Percentiles rank a stretch among this genome's conserved stretches.
Evolutionary conservation across 2,797 vertebrate genomes (phyloP).

Genomic region (Rhadinocentrus ornatus): DNA sequence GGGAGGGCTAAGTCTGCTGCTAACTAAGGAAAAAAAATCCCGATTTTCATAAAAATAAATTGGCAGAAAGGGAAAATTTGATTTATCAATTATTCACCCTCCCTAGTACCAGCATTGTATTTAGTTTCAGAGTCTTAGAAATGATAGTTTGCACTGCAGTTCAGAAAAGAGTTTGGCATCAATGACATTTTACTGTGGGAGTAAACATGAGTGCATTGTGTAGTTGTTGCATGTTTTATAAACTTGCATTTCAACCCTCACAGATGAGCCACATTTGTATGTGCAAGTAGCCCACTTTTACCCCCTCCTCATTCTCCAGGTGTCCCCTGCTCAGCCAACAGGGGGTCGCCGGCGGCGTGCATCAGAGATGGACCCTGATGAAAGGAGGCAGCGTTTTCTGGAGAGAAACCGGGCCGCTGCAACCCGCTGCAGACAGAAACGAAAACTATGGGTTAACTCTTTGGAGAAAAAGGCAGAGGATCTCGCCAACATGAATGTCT

Average conservation of each 20-base stretch:
- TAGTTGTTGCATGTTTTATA: neutral
- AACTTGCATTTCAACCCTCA: neutral
- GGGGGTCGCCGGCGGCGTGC: constrained; percentile 90
- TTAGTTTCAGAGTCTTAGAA: neutral
- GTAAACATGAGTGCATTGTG: neutral
- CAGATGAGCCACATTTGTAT: constrained; percentile 11
- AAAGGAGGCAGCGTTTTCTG: constrained; percentile 92
- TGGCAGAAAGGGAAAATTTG: no score
- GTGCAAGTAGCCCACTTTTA: neutral
- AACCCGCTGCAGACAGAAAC: constrained; percentile 93
- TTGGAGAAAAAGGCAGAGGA: constrained; percentile 97
- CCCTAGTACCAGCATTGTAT: neutral
- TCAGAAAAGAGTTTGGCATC: no score
- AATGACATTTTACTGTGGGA: neutral
- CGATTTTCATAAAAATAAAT: no score
- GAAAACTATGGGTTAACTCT: constrained; percentile 95
- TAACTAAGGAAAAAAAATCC: no score
- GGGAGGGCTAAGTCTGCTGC: no score
- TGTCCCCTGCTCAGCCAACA: constrained; percentile 95
- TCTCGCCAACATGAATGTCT: constrained; percentile 91
- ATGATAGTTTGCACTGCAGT: neutral
- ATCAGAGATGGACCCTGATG: constrained; percentile 92
- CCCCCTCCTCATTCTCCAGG: constrained; percentile 72
- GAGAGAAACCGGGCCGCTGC: constrained; percentile 94
- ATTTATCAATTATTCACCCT: no score